Conservation (phyloP, 2,888 invertebrate species). For the Melitaea athalia region DNA sequence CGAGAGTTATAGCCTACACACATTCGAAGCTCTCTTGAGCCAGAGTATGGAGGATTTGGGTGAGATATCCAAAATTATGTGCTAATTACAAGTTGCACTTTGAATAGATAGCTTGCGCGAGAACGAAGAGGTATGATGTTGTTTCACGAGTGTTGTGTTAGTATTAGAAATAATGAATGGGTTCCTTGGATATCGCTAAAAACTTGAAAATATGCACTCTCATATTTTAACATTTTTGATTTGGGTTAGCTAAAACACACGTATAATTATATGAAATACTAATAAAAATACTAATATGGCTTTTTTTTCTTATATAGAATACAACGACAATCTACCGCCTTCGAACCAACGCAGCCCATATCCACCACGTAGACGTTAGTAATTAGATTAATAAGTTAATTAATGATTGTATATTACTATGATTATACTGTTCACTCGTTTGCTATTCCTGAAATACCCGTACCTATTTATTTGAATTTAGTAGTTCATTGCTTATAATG, state of each 20-base stretch:
- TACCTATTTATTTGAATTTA: too few relatives aligned
- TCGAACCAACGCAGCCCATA: constrained; percentile 93
- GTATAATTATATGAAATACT: not conserved
- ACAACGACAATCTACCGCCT: constrained; percentile 92
- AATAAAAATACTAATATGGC: not conserved
- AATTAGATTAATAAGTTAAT: constrained; percentile 6
- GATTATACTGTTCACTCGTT: too few relatives aligned
- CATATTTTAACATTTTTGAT: not conserved
- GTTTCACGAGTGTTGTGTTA: not conserved
- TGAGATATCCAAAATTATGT: constrained; percentile 57
- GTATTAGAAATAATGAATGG: not conserved
- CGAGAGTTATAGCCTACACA: constrained; percentile 96
- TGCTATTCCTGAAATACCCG: too few relatives aligned
- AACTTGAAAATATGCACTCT: constrained; percentile 4
- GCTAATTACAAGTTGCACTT: constrained; percentile 13
- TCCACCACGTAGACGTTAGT: constrained; percentile 92
- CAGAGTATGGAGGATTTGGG: constrained; percentile 98
- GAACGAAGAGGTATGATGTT: constrained; percentile 4
- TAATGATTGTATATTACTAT: too few relatives aligned
- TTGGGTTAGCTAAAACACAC: not conserved
- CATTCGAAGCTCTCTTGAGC: constrained; percentile 94
- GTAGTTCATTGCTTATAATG: too few relatives aligned
- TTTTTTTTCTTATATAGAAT: constrained; percentile 83
- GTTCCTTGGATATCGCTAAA: constrained; percentile 8
- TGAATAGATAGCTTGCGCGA: not conserved